Evolutionary conservation across 2,113 vertebrate species (phyloP).

Genomic region (Gymnorhina tibicen): DNA sequence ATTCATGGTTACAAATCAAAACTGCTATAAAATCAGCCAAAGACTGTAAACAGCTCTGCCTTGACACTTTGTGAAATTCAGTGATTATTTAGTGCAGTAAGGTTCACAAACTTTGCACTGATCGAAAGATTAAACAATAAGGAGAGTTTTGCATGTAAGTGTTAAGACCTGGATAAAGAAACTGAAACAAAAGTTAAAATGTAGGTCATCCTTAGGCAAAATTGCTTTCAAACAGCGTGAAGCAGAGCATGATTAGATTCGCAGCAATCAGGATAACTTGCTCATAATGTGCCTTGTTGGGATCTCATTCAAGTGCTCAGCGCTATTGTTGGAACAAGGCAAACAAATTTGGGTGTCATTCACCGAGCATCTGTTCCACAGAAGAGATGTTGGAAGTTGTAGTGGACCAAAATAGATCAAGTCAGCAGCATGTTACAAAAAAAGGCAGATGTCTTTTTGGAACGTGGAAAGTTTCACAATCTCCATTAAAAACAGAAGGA

Average conservation of each 20-base stretch:
- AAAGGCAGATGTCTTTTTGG: conserved; percentile 1
- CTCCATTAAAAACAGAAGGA: neutral
- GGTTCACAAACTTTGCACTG: neutral
- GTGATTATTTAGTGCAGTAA: neutral
- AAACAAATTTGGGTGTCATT: neutral
- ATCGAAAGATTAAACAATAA: neutral
- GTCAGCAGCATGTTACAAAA: neutral
- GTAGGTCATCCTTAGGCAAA: neutral
- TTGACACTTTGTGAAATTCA: neutral
- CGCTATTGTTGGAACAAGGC: neutral
- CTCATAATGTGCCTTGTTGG: neutral
- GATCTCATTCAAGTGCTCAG: neutral
- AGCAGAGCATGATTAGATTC: neutral
- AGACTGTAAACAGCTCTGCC: neutral
- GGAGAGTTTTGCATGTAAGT: neutral
- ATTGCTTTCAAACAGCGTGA: neutral
- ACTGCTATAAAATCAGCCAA: neutral
- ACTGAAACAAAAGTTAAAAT: neutral
- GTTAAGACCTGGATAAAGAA: neutral
- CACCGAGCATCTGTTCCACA: neutral
- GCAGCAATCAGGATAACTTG: neutral
- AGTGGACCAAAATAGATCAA: neutral
- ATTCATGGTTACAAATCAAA: neutral
- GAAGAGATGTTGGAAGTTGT: neutral
- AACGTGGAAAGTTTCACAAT: neutral